These are phyloP conservation scores for Eurystomus glaucurus DNA, from an alignment of 2,797 vertebrate genomes.

Conservation along the genomic window DNA sequence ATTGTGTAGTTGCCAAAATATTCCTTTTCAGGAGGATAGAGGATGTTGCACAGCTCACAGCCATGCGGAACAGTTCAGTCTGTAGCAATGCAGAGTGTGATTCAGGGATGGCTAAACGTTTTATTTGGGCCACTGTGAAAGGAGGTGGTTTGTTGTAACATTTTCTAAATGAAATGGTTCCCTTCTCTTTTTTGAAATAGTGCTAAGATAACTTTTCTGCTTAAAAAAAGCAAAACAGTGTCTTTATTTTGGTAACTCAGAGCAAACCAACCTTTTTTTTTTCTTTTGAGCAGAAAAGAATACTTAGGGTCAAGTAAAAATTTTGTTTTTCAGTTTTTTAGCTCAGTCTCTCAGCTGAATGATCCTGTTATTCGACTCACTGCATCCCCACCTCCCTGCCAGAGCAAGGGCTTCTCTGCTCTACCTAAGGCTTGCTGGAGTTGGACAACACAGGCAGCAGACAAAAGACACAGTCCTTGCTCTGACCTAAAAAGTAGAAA, in stretches of 20 bases:
- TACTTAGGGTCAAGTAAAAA: not conserved
- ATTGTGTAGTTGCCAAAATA: not conserved
- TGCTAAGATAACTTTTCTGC: not conserved
- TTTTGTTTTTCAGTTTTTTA: not conserved
- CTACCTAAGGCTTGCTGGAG: not conserved
- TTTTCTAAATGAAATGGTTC: not conserved
- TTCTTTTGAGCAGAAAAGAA: not conserved
- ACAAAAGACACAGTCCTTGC: not conserved
- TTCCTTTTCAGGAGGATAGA: not conserved
- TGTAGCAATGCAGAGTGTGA: not conserved
- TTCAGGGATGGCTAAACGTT: not conserved
- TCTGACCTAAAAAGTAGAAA: not conserved
- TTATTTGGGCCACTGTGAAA: not conserved
- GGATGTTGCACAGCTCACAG: not conserved
- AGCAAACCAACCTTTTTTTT: not conserved
- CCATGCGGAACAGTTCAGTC: not conserved
- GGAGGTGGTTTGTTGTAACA: not conserved
- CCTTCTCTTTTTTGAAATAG: not conserved
- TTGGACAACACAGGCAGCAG: not conserved
- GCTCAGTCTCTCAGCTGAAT: not conserved
- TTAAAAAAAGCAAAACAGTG: not conserved
- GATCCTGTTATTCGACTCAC: fast-evolving
- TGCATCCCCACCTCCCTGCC: not conserved
- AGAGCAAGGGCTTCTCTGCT: not conserved
- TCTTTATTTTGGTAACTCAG: not conserved